phyloP scores from a whole-genome alignment of 37 sponge, comb jelly and placozoan species.

The Diacarnus erythraeanus region DNA sequence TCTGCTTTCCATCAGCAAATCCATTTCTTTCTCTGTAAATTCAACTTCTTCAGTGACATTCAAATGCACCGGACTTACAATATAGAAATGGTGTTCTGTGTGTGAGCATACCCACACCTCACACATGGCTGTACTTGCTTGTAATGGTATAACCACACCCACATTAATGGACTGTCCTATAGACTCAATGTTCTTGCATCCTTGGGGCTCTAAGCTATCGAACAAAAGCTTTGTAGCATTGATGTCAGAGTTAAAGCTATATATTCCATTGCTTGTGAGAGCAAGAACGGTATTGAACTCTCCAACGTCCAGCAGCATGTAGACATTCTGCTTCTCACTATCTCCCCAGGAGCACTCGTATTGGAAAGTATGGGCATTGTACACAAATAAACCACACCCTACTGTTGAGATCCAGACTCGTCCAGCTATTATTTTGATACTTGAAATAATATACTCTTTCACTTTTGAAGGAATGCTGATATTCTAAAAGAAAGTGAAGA shows the following conservation, averaged over 20 bases:
- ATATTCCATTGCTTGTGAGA: conserved; percentile 28
- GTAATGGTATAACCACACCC: conserved; percentile 24
- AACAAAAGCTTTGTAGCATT: neutral
- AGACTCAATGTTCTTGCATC: neutral
- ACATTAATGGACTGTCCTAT: neutral
- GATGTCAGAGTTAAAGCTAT: conserved; percentile 1
- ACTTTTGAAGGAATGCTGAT: no score
- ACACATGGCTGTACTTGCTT: neutral
- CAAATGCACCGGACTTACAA: conserved; percentile 1
- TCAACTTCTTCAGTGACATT: conserved; percentile 4
- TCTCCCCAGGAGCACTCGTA: conserved; percentile 9
- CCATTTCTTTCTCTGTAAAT: neutral
- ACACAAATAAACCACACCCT: conserved; percentile 34
- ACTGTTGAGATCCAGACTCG: conserved; percentile 42
- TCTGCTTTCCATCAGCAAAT: conserved; percentile 5
- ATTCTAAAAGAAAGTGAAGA: no score
- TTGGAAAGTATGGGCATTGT: neutral
- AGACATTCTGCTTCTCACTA: conserved; percentile 8
- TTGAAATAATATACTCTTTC: conserved; percentile 14
- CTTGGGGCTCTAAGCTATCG: neutral
- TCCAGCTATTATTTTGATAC: neutral
- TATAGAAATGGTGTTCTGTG: neutral
- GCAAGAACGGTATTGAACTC: conserved; percentile 9
- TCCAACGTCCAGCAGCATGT: conserved; percentile 6
- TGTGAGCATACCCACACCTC: conserved; percentile 49